Evolutionary conservation across 2,797 vertebrate species (phyloP), one percentile per base, ranked within the genome.

Genomic region (Iguana delicatissima): DNA sequence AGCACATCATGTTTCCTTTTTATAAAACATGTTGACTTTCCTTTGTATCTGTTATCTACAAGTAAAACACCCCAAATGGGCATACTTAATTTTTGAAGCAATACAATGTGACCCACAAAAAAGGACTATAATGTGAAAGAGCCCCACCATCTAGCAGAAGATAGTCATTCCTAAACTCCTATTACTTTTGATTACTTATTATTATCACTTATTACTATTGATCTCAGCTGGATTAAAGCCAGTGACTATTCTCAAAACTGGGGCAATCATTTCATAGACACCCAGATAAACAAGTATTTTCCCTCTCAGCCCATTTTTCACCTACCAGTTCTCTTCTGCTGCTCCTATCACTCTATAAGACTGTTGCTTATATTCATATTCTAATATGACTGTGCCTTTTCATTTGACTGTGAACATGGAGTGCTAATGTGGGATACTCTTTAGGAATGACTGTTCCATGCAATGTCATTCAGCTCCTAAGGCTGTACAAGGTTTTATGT

Each of bases 401-500:
- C 67, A 79, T 79, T 79, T 80, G 22, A 18, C 55, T 72, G 10
- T 29, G 42, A 50, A 38, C 2, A 8, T 57, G 50, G 20, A 22
- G 38, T 14, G 20, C 35, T 7, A 80, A 79, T n/a, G 6, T 82
- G 64, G 55, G n/a, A 64, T 35, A 12, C 18, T 38, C 24, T 64
- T 72, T 57, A 80, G 55, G 55, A 73, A 87, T 35, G 24, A 80
- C 4, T 38, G 32, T 62, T 73, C 85, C 29, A 38, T 55, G 76
- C 55, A 80, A 84, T 64, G 62, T 38, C 69, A 50, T 88, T 69
- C n/a, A 81, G 38, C 1, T 67, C 24, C 46, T 24, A 67, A 79
- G 52, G 20, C 59, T 84, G n/a, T 24, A 26, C 80, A 80, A 24
- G 55, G 67, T 38, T 84, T 89, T 89, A 87, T 84, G 55, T 87